Conservation (phyloP, 2,797 vertebrate species). For the Pogonophryne albipinna region DNA sequence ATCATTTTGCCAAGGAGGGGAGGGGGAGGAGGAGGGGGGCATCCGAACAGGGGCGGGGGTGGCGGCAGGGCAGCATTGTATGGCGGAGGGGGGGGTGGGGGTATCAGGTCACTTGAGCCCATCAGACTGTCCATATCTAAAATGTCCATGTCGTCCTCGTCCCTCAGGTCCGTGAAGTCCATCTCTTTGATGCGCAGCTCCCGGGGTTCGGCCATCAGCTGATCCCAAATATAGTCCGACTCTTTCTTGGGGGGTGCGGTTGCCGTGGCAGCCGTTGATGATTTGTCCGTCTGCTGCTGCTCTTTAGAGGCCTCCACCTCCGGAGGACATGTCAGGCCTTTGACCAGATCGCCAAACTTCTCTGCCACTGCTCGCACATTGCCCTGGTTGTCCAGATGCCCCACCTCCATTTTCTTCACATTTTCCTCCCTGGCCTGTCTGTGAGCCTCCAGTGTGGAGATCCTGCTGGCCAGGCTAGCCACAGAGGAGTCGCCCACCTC, state of each 20-base stretch:
- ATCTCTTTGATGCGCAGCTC: constrained; percentile 98
- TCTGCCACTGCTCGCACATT: constrained; percentile 92
- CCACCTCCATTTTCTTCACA: constrained; percentile 89
- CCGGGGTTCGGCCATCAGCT: constrained; percentile 93
- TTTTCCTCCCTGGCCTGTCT: constrained; percentile 89
- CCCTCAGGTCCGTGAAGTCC: constrained; percentile 96
- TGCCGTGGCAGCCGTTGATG: constrained; percentile 37
- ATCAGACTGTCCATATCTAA: constrained; percentile 88
- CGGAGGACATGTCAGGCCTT: constrained; percentile 79
- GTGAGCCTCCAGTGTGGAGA: constrained; percentile 92
- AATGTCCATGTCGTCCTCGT: constrained; percentile 94
- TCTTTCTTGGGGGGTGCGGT: constrained; percentile 89
- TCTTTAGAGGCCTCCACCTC: constrained; percentile 86
- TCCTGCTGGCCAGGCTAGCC: constrained; percentile 89
- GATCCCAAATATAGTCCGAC: constrained; percentile 98
- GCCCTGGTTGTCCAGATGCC: constrained; percentile 92
- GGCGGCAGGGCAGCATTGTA: constrained; percentile 88
- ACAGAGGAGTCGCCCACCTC: constrained; percentile 84
- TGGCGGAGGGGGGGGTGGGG: constrained; percentile 88
- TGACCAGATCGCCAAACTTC: constrained; percentile 91
- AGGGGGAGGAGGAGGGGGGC: constrained; percentile 91
- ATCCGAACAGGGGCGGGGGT: constrained; percentile 90
- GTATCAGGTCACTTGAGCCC: constrained; percentile 84
- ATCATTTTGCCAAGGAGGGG: constrained; percentile 90
- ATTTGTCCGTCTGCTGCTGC: constrained; percentile 81